A percentile compares a stretch with the other conserved stretches of the same genome.
Conservation (phyloP, 1,140 invertebrate species). For the Bursaphelenchus mucronatus region DNA sequence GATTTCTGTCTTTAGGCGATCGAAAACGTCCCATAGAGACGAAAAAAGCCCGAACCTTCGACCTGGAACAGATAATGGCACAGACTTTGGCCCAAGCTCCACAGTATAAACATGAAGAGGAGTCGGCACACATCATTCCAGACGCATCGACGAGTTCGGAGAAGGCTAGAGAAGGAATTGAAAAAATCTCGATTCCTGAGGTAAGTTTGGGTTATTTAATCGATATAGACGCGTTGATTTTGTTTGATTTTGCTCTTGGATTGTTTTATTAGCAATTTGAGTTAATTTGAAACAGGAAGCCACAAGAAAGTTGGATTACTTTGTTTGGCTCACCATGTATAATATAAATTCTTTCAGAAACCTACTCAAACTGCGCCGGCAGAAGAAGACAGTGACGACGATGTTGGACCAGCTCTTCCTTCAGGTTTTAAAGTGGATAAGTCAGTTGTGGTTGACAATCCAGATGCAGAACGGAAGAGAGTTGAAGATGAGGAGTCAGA, state of each 20-base stretch:
- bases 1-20: too few species aligned
- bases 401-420: slow-evolving; percentile 42
- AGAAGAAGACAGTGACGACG: slow-evolving; percentile 36
- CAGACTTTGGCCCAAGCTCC: slow-evolving; percentile 28
- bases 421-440: slow-evolving; percentile 37
- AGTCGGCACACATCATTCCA: slow-evolving; percentile 13
- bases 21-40: not conserved
- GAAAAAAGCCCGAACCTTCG: slow-evolving; percentile 34
- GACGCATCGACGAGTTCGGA: not conserved
- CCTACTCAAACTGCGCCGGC: slow-evolving; percentile 8
- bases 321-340: slow-evolving; percentile 19
- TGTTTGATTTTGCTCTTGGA: slow-evolving; percentile 8
- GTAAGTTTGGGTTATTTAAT: not conserved
- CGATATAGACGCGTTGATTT: not conserved
- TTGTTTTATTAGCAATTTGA: not conserved
- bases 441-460: slow-evolving; percentile 24
- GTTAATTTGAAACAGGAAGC: not conserved
- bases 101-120: not conserved
- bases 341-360: slow-evolving; percentile 12
- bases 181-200: not conserved
- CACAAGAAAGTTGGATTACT: slow-evolving; percentile 3
- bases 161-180: slow-evolving; percentile 17
- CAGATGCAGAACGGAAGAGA: not conserved
- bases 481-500: slow-evolving; percentile 31
- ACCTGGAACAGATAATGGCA: slow-evolving; percentile 39